phyloP scores from a whole-genome alignment of 1,140 invertebrate genomes.

The Magallana ariakensis region DNA sequence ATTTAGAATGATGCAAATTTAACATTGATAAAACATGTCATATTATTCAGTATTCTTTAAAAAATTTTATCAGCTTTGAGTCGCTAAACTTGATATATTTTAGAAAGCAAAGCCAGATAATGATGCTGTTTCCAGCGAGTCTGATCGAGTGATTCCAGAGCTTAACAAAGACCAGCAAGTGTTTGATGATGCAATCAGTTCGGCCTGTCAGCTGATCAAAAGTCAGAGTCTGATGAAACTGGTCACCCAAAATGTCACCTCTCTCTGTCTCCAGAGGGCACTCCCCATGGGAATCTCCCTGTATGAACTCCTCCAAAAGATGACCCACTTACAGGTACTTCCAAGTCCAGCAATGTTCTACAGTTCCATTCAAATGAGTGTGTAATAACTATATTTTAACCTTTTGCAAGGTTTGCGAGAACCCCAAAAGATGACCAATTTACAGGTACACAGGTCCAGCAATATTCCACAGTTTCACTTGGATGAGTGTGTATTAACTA shows the following conservation, averaged over 20 bases:
- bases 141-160: slow-evolving; percentile 44
- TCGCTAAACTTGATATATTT: not conserved
- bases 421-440: too few species aligned
- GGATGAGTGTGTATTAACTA: too few species aligned
- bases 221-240: slow-evolving; percentile 65
- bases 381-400: too few species aligned
- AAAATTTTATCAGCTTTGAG: too few species aligned
- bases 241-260: slow-evolving; percentile 66
- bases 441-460: too few species aligned
- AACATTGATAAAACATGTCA: too few species aligned
- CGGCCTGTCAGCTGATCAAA: slow-evolving; percentile 64
- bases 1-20: too few species aligned
- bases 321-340: slow-evolving; percentile 67
- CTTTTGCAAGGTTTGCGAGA: too few species aligned
- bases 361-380: too few species aligned
- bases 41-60: too few species aligned
- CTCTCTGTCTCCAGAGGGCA: slow-evolving; percentile 63
- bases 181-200: slow-evolving; percentile 68
- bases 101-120: not conserved
- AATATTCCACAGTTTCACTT: too few species aligned
- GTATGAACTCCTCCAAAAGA: slow-evolving; percentile 58
- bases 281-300: slow-evolving; percentile 62
- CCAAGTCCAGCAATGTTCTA: not conserved
- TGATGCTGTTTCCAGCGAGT: not conserved
- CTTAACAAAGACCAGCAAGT: slow-evolving; percentile 65